Conservation (phyloP, 2,797 vertebrate genomes). For the Chloroceryle amazona region DNA sequence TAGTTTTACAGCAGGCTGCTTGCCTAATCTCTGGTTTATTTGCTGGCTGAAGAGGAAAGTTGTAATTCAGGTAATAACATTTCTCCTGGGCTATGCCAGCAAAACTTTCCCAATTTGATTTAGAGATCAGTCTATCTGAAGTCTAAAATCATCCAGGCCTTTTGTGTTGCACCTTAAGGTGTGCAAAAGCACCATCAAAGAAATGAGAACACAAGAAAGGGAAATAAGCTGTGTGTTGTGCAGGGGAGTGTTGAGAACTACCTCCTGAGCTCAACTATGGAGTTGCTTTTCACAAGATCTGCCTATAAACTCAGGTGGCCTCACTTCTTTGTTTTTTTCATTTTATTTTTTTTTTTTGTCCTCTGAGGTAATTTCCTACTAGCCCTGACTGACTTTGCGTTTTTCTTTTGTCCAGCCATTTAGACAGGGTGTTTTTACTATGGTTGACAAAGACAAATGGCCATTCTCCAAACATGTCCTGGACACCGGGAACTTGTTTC, state of each 20-base stretch:
- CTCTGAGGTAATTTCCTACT: neutral
- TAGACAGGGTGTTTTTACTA: neutral
- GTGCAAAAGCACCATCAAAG: neutral
- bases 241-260: neutral
- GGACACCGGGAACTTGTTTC: neutral
- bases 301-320: neutral
- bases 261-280: fast-evolving
- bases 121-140: neutral
- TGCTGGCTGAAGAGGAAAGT: neutral
- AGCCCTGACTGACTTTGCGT: neutral
- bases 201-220: neutral
- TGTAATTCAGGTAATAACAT: neutral
- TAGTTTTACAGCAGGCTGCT: neutral
- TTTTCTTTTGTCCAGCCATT: neutral
- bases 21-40: neutral
- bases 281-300: neutral
- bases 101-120: neutral
- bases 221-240: neutral
- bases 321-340: neutral
- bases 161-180: neutral
- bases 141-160: neutral
- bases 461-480: neutral
- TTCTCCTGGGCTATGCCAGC: neutral
- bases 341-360: neutral
- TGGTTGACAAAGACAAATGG: neutral